phyloP scores from a whole-genome alignment of 2,113 vertebrate species.

The Dipodomys ordii region DNA sequence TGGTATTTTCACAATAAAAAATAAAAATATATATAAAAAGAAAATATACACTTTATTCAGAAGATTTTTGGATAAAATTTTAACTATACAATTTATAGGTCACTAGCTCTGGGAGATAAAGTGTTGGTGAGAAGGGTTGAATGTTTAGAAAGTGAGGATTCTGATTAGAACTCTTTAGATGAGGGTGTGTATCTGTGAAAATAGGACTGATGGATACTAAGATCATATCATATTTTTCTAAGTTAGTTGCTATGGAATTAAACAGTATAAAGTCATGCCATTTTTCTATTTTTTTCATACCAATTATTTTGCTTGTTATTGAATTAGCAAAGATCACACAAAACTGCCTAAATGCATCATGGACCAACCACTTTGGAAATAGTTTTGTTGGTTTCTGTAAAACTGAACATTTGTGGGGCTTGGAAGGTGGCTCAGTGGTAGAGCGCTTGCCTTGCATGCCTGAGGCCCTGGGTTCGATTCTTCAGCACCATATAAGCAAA shows the following conservation, averaged over 20 bases:
- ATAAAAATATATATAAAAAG: no score
- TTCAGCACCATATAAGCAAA: no score
- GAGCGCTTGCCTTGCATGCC: no score
- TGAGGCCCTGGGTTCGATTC: no score
- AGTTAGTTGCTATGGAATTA: not conserved
- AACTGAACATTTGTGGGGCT: no score
- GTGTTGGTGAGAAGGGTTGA: not conserved
- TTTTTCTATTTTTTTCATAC: not conserved
- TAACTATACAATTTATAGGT: not conserved
- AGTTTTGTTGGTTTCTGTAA: not conserved
- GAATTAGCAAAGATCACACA: not conserved
- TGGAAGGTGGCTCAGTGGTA: no score
- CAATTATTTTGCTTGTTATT: not conserved
- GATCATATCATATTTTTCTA: not conserved
- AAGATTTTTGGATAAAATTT: not conserved
- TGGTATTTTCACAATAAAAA: no score
- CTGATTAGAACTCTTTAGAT: not conserved
- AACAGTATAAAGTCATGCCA: not conserved
- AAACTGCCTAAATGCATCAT: not conserved
- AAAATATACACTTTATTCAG: not conserved
- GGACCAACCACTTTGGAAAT: not conserved
- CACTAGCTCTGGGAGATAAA: not conserved
- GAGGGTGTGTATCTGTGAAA: not conserved
- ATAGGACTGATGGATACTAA: fast-evolving
- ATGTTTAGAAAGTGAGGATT: not conserved